phyloP scores from a whole-genome alignment of 2,797 vertebrate genomes.

The Microctenopoma lineatum region DNA sequence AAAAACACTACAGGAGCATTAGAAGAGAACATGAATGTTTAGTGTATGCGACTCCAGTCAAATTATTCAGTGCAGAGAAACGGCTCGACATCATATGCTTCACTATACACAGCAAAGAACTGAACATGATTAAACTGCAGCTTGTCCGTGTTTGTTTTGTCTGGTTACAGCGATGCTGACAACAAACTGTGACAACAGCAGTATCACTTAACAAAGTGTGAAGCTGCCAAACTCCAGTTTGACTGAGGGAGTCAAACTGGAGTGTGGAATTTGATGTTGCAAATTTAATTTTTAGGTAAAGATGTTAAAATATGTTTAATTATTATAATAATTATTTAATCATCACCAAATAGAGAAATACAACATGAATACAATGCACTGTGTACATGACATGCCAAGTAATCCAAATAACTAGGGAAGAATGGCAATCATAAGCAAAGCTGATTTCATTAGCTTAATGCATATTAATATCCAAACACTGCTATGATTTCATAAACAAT shows the following conservation, averaged over 20 bases:
- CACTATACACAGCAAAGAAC: neutral
- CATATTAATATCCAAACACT: too few species aligned
- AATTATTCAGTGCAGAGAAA: conserved; percentile 4
- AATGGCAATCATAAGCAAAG: too few species aligned
- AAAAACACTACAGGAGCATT: conserved; percentile 6
- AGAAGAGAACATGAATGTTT: conserved; percentile 4
- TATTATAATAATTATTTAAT: too few species aligned
- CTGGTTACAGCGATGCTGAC: conserved; percentile 5
- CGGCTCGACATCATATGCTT: neutral
- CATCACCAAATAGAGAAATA: too few species aligned
- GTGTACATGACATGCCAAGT: too few species aligned
- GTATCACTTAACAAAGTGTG: conserved; percentile 20
- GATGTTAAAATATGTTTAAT: too few species aligned
- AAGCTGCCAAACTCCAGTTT: conserved; percentile 15
- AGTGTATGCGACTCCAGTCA: neutral
- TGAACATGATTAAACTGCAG: conserved; percentile 14
- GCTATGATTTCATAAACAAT: too few species aligned
- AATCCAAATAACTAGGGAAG: too few species aligned
- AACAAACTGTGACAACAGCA: conserved; percentile 22
- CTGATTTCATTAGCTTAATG: too few species aligned
- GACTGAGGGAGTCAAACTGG: neutral
- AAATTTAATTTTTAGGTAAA: neutral
- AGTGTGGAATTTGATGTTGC: neutral
- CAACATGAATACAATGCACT: too few species aligned
- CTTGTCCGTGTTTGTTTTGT: conserved; percentile 26